Evolutionary conservation across 1,140 invertebrate genomes (phyloP).

Genomic region (Cotesia chilonis): DNA sequence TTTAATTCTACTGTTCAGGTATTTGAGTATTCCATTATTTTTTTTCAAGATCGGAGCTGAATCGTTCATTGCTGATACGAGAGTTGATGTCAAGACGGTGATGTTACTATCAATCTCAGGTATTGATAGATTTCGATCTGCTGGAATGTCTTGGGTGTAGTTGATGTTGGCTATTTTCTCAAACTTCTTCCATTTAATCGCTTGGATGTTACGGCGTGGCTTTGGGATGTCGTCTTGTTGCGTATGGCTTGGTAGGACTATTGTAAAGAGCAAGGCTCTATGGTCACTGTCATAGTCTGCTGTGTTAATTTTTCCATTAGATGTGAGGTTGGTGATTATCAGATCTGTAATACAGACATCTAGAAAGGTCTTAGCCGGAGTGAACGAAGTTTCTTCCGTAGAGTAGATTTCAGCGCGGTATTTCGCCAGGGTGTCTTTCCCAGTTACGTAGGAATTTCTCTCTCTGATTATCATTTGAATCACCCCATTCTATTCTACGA

Average conservation of each 20-base stretch:
- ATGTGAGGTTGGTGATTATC: too few species aligned
- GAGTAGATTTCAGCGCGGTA: background rate
- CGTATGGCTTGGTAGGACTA: background rate
- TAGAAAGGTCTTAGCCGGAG: slow-evolving; percentile 3
- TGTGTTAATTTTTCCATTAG: slow-evolving; percentile 24
- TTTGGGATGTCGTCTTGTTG: background rate
- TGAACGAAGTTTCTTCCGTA: background rate
- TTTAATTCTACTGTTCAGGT: slow-evolving; percentile 25
- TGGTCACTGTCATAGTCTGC: slow-evolving; percentile 33
- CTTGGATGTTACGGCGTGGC: background rate
- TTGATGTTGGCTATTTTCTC: background rate
- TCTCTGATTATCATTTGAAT: slow-evolving; percentile 15
- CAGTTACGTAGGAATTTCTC: slow-evolving; percentile 8
- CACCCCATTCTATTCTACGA: slow-evolving; percentile 20
- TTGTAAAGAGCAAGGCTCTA: slow-evolving; percentile 4
- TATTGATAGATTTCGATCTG: slow-evolving; percentile 26
- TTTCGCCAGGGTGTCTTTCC: background rate
- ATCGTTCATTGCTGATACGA: slow-evolving; percentile 9
- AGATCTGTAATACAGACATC: background rate
- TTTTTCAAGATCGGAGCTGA: background rate
- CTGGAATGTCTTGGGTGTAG: slow-evolving; percentile 7
- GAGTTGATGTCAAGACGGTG: background rate
- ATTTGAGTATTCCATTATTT: slow-evolving; percentile 12
- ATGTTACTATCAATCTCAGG: slow-evolving; percentile 27
- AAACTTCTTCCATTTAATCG: slow-evolving; percentile 30